phyloP scores from a whole-genome alignment of 2,888 invertebrate genomes.

The Dicyrtomina minuta region DNA sequence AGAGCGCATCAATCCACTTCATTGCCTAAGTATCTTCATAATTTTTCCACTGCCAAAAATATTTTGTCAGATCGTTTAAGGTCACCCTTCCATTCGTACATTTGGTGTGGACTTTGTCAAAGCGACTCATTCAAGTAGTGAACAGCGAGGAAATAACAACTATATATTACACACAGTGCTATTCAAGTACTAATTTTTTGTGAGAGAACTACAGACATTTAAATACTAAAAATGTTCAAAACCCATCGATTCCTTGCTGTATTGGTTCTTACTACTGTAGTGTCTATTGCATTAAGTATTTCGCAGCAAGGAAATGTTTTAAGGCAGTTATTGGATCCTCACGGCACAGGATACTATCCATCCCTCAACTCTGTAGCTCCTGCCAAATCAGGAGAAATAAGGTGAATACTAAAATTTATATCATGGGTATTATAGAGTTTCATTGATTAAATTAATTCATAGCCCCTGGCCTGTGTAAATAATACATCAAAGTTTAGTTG shows the following conservation, averaged over 20 bases:
- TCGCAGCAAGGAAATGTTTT: slow-evolving; percentile 8
- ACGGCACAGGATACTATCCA: slow-evolving; percentile 22
- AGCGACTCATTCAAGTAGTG: slow-evolving; percentile 17
- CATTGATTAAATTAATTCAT: too few relatives aligned
- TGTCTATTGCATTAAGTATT: slow-evolving; percentile 17
- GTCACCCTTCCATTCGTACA: slow-evolving; percentile 29
- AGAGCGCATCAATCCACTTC: slow-evolving; percentile 22
- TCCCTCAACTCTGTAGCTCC: too few relatives aligned
- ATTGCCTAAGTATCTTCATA: slow-evolving; percentile 19
- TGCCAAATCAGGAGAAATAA: too few relatives aligned
- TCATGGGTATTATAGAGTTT: too few relatives aligned
- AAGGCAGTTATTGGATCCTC: slow-evolving; percentile 2
- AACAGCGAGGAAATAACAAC: slow-evolving; percentile 1
- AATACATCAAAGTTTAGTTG: too few relatives aligned
- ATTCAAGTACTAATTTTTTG: neutral
- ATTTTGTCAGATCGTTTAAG: slow-evolving; percentile 24
- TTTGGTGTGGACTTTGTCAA: slow-evolving; percentile 9
- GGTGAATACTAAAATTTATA: too few relatives aligned
- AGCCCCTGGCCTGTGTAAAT: too few relatives aligned
- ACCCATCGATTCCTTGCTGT: slow-evolving; percentile 15
- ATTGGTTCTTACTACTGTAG: slow-evolving; percentile 20
- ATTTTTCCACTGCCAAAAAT: slow-evolving; percentile 22
- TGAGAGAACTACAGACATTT: neutral
- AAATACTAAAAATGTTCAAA: slow-evolving; percentile 15
- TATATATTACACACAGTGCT: neutral